These are phyloP conservation scores for Erpobdella octoculata DNA, from an alignment of 2,888 invertebrate genomes.

Conservation along the genomic window DNA sequence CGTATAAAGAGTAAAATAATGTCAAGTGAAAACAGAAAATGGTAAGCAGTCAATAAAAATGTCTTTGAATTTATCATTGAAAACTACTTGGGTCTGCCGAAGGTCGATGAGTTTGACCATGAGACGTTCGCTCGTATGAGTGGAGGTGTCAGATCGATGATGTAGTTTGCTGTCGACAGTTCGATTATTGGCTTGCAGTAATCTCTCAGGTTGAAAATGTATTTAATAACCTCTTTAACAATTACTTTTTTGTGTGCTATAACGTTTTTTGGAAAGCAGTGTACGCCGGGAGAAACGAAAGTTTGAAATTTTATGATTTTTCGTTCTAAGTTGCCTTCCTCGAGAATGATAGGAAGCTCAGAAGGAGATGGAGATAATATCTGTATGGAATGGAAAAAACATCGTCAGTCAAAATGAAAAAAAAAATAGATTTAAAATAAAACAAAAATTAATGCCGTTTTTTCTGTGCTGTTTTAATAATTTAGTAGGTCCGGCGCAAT, in stretches of 20 bases:
- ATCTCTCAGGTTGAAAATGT: slow-evolving; percentile 15
- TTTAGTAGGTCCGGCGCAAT: no score
- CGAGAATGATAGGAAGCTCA: neutral
- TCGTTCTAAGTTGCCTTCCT: neutral
- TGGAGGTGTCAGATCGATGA: slow-evolving; percentile 4
- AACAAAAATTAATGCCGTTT: no score
- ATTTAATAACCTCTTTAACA: slow-evolving; percentile 7
- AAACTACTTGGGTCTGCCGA: neutral
- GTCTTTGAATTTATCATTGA: neutral
- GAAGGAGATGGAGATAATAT: neutral
- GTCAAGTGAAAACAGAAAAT: neutral
- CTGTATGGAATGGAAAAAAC: neutral
- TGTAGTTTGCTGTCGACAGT: slow-evolving; percentile 4
- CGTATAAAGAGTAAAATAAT: no score
- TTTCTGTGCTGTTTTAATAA: no score
- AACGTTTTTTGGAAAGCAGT: slow-evolving; percentile 23
- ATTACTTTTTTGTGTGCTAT: neutral
- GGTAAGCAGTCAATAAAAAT: neutral
- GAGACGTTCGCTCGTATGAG: no score
- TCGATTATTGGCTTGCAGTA: slow-evolving; percentile 16
- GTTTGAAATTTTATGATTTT: slow-evolving; percentile 14
- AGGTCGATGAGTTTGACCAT: no score
- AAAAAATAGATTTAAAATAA: no score
- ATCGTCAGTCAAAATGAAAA: no score
- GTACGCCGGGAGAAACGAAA: slow-evolving; percentile 21